phyloP scores from a whole-genome alignment of 2,797 vertebrate genomes.

The Melanotaenia maccullochi region DNA sequence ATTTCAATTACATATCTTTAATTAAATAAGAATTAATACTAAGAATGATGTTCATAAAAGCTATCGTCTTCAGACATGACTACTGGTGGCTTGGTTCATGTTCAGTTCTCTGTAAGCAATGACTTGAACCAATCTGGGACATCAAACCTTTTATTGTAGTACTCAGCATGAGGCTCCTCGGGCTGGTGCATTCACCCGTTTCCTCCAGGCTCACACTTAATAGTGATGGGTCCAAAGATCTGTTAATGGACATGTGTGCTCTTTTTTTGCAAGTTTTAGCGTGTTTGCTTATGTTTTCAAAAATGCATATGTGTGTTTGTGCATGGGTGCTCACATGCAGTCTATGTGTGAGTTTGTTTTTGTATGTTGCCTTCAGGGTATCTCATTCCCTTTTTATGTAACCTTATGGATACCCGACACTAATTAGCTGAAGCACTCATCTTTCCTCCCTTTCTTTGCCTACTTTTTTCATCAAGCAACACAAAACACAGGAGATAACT shows the following conservation, averaged over 20 bases:
- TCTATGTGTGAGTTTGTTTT: slow-evolving; percentile 27
- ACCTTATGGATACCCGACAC: slow-evolving; percentile 56
- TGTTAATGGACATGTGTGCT: slow-evolving; percentile 56
- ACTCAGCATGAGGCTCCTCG: slow-evolving; percentile 21
- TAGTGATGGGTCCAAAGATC: slow-evolving; percentile 59
- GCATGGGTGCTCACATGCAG: slow-evolving; percentile 3
- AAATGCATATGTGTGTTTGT: slow-evolving; percentile 4
- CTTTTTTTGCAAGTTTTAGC: slow-evolving; percentile 8
- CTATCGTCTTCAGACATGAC: slow-evolving; percentile 3
- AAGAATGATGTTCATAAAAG: neutral
- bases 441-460: slow-evolving; percentile 15
- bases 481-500: slow-evolving; percentile 1
- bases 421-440: slow-evolving; percentile 43
- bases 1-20: neutral
- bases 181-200: slow-evolving; percentile 23
- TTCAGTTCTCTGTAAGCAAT: slow-evolving; percentile 8
- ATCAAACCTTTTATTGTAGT: slow-evolving; percentile 35
- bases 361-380: slow-evolving; percentile 45
- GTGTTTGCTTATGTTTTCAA: slow-evolving; percentile 18
- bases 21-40: neutral
- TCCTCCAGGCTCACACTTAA: slow-evolving; percentile 62
- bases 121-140: slow-evolving; percentile 24
- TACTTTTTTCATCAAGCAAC: slow-evolving; percentile 15
- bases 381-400: slow-evolving; percentile 71
- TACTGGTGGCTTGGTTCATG: slow-evolving; percentile 13